Evolutionary conservation across 2,888 invertebrate genomes (phyloP), one percentile per base, ranked within the genome.

Genomic region (Bembecia ichneumoniformis): DNA sequence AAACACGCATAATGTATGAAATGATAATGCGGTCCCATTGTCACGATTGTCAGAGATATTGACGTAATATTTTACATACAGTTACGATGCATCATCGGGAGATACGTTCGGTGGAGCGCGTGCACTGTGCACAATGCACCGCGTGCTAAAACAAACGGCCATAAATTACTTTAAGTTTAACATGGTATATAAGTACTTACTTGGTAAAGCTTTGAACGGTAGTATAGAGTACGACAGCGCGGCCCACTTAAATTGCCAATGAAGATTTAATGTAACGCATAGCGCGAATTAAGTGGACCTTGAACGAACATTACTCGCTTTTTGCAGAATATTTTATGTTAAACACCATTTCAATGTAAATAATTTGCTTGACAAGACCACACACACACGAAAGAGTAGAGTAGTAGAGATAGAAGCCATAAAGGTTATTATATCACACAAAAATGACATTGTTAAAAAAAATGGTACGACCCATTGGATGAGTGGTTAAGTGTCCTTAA

Each of bases 1-100:
- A 74, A 73, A 75, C 71, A 59, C 61, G 63, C 66, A 74, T 77
- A 73, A 74, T 74, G 66, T 73, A 73, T 72, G 62, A 67, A 73
- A 74, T 72, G 71, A 76, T 82, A 79, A 77, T 78, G 59, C 58
- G 54, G 52, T 59, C 53, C 62, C 58, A 75, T 77, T 74, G 72
- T 77, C 66, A 60, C 58, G 61, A 59, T 59, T 57, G 59, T 54
- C 55, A 58, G 55, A 57, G 51, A 48, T 62, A 54, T 65, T 71
- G 64, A 71, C 69, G 71, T 72, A 72, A 71, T 73, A 70, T 69
- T n/a, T 74, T 65, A 65, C 64, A 62, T 65, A 55, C 56, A 55
- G 57, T 58, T 59, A 46, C 46, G 46, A 20, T 46, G 28, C n/a
- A 46, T 16, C 40, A 40, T 40, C 15, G 17, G 44, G 3, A 15